Evolutionary conservation across 2,888 invertebrate species (phyloP).

Genomic region (Drosophila falleni): DNA sequence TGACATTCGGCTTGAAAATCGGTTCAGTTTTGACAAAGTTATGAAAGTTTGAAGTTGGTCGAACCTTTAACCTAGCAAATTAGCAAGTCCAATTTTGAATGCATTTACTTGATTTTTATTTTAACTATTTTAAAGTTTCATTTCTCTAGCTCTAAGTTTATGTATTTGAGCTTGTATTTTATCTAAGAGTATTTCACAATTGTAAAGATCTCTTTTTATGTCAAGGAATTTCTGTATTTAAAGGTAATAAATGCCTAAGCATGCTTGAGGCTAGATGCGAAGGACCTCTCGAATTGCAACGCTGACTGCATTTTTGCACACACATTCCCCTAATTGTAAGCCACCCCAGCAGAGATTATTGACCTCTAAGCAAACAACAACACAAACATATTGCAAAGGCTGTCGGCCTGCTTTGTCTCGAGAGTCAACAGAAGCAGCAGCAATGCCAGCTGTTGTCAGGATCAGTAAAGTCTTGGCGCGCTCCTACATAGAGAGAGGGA

Average conservation of each 20-base stretch:
- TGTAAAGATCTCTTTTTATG: neutral
- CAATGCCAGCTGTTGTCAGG: constrained; percentile 53
- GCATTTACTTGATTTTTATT: no score
- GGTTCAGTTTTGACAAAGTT: no score
- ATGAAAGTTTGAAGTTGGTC: no score
- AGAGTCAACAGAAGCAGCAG: constrained; percentile 37
- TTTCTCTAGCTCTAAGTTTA: no score
- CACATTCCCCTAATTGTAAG: constrained; percentile 33
- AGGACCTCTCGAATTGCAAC: constrained; percentile 6
- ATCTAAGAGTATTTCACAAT: no score
- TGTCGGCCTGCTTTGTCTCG: constrained; percentile 55
- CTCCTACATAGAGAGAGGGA: constrained; percentile 35
- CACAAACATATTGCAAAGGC: constrained; percentile 50
- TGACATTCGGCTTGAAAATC: no score
- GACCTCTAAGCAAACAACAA: constrained; percentile 65
- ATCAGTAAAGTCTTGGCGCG: constrained; percentile 49
- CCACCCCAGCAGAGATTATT: constrained; percentile 69
- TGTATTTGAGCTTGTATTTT: no score
- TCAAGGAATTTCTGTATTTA: neutral
- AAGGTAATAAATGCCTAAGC: neutral
- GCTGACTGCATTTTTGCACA: constrained; percentile 34
- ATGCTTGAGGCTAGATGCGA: constrained; percentile 3
- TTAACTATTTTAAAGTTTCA: no score
- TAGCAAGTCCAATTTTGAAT: no score
- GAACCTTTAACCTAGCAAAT: no score